These are phyloP conservation scores for Oreotrochilus melanogaster DNA, from an alignment of 2,113 vertebrate species.

Conservation along the genomic window DNA sequence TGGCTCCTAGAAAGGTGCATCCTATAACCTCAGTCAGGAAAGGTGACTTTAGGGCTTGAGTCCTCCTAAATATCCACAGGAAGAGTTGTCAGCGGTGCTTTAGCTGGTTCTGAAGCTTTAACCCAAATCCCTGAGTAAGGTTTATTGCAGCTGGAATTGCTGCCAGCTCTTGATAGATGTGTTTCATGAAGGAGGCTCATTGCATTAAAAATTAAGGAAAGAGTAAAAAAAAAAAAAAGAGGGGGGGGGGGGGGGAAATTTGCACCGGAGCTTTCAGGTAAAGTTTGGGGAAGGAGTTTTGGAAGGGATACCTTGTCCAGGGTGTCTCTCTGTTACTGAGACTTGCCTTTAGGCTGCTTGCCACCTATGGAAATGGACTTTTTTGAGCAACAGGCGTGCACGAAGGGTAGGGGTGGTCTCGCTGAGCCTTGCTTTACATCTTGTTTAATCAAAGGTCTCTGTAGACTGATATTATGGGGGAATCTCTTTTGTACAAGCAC, in stretches of 20 bases:
- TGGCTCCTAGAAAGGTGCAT: not conserved
- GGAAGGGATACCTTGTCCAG: not conserved
- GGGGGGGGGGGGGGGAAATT: too few relatives aligned
- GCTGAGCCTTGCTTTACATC: not conserved
- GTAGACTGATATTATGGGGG: not conserved
- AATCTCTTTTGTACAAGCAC: not conserved
- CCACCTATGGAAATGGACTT: not conserved
- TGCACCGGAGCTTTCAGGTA: not conserved
- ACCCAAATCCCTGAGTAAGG: too few relatives aligned
- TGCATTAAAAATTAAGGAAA: not conserved
- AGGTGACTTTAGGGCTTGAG: not conserved
- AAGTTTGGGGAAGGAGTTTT: not conserved
- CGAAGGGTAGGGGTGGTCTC: fast-evolving
- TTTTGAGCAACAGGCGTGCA: not conserved
- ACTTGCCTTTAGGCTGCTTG: not conserved
- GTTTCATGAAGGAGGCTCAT: not conserved
- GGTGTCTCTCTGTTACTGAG: not conserved
- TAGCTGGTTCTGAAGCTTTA: not conserved
- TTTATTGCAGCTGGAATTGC: not conserved
- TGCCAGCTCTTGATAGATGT: not conserved
- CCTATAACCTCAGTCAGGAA: not conserved
- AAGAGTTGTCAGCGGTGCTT: not conserved
- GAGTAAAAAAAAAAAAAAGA: not conserved
- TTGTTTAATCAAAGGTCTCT: not conserved
- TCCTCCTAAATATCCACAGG: not conserved